Evolutionary conservation across 2,888 invertebrate genomes (phyloP), one percentile per base, ranked within the genome.

Genomic region (Lasioglossum villosulum): DNA sequence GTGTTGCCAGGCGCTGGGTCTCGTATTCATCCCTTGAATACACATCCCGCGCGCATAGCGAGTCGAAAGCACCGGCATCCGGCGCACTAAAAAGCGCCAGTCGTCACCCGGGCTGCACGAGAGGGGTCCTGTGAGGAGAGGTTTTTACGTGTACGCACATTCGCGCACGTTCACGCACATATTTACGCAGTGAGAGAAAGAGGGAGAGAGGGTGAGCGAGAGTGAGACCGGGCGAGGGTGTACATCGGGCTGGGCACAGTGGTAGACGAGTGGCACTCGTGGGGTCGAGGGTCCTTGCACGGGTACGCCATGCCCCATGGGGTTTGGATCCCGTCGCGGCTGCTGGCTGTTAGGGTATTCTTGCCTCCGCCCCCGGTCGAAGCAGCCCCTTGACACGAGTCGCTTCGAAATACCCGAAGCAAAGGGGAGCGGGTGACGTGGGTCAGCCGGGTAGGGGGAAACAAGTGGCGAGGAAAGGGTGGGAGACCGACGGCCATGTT

Each of bases 231-330:
- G 16, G 72, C 66, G 68, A 77, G 74, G 74, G 70, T 77, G 76
- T 80, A 81, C 70, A 74, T 73, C 70, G 48, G 59, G 80, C 76
- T 4, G 56, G 56, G 56, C 83, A 86, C 83, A 75, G 80, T 80
- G 83, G 80, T 81, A 82, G 82, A 90, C 90, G 91, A 91, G 91
- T 91, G 91, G 88, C 84, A 88, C 91, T 91, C 90, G 91, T 82
- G 73, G 90, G 90, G 87, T 90, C 90, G 91, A 91, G 90, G 86
- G 90, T 91, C 82, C 90, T 91, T 88, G 68, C 80, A 85, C 75
- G 83, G 75, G 23, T 68, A 87, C 90, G 89, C 88, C 89, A 85
- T 88, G 86, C 89, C 92, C 89, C 90, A 90, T 90, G 88, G 86
- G 89, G 90, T 84, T 87, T 80, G 78, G 77, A 68, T 77, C 78